Base-by-base conservation (phyloP, 2,797 vertebrate species). In the Siniperca scherzeri region DNA sequence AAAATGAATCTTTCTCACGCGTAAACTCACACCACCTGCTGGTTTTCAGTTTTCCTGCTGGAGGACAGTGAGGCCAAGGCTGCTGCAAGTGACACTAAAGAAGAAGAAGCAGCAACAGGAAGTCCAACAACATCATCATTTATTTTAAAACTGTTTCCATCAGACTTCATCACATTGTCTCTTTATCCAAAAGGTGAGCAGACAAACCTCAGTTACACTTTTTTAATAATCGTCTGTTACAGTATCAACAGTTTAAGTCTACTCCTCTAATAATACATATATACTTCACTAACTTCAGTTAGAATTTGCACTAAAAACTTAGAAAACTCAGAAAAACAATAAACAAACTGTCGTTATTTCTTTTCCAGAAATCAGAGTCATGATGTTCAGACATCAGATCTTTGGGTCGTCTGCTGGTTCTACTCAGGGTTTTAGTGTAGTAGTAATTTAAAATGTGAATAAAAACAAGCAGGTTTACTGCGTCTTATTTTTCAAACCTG, bases 81-180 rank as follows among this genome's bases (percentile, higher is more conserved):
- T n/a, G 19, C 27, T n/a, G 33, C 48, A 59, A 53, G 42, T 16
- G 50, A 53, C 40, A 66, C 30, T 21, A n/a, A 38, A 21, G 10
- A 72, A 50, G 30, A 56, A 27, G 60, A 33, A 50, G 21, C 21
- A 25, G 44, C 21, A 25, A 36, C 42, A 57, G 9, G 3, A 25
- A 3, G 21, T 76, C 27, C 27, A 70, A n/a, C 56, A 77, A 0
- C n/a, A 17, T 12, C 19, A 25, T 57, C 4, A n/a, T 74, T 85
- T 78, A 81, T 73, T 79, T 22, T 50, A 52, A 40, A 44, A 70
- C 5, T 4, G 5, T 52, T 80, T 59, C 5, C 59, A 16, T 44
- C 22, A 25, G 38, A 71, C 30, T 11, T 50, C 13, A 30, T 60
- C 16, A 64, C 25, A 3, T 27, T 9, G 11, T 13, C 10, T 60